These are phyloP conservation scores for Tholera decimalis DNA, from an alignment of 2,888 invertebrate genomes.

Conservation along the genomic window DNA sequence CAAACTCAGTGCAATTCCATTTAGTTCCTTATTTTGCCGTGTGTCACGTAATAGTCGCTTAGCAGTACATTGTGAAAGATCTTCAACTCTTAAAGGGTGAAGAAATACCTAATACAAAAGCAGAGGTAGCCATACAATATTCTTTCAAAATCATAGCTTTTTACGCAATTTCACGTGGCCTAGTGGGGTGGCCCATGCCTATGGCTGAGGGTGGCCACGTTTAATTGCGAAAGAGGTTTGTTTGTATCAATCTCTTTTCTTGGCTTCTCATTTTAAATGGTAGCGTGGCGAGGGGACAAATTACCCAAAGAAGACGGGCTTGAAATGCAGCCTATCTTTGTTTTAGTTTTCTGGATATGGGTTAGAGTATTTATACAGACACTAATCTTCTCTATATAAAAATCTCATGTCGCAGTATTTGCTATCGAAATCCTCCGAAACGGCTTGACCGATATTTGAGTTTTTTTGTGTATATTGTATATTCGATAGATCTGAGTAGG, in stretches of 20 bases:
- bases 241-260: not conserved
- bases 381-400: no score
- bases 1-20: not conserved
- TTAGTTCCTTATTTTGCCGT: not conserved
- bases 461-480: no score
- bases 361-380: no score
- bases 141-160: not conserved
- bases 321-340: no score
- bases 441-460: no score
- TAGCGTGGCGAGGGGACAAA: no score
- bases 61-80: conserved; percentile 11
- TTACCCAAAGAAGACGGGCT: no score
- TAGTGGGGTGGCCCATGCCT: not conserved
- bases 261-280: not conserved
- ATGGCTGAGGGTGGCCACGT: not conserved
- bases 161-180: conserved; percentile 2
- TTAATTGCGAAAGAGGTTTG: conserved; percentile 3
- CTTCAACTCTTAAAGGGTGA: not conserved
- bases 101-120: conserved; percentile 1
- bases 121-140: conserved; percentile 8
- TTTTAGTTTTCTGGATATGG: no score
- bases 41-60: not conserved
- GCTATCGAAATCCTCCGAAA: no score
- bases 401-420: no score
- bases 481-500: no score